phyloP scores from a whole-genome alignment of 2,797 vertebrate genomes.

The Oceanodroma leucorhoa region DNA sequence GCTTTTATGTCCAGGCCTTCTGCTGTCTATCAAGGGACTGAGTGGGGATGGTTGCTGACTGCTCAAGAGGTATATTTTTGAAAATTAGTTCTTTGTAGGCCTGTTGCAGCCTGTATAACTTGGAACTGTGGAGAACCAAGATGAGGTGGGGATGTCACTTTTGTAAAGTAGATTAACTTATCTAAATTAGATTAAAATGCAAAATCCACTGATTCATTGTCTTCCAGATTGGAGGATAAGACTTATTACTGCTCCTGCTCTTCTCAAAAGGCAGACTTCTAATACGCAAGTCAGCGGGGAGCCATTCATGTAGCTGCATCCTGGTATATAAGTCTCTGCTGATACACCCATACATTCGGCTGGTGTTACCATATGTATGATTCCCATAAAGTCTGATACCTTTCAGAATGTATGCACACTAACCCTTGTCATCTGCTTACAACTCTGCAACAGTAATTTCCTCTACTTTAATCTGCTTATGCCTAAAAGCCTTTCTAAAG shows the following conservation, averaged over 20 bases:
- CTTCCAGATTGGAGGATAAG: background rate
- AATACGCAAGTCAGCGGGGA: background rate
- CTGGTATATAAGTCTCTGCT: background rate
- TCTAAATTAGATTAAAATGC: background rate
- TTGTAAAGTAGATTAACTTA: background rate
- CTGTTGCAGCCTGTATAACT: background rate
- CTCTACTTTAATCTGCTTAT: background rate
- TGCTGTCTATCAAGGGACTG: background rate
- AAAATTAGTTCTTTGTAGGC: background rate
- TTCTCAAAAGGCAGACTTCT: background rate
- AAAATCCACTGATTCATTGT: background rate
- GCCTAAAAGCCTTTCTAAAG: background rate
- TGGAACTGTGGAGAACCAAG: background rate
- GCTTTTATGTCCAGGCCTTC: background rate
- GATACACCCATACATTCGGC: accelerated
- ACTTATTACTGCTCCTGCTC: background rate
- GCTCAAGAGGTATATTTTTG: background rate
- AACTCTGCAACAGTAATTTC: background rate
- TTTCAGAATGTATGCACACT: background rate
- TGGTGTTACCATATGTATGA: background rate
- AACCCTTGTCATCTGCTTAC: background rate
- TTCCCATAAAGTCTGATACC: background rate
- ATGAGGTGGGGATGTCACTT: background rate
- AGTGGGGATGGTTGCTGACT: background rate
- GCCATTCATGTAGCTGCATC: background rate